Evolutionary conservation across 2,113 vertebrate species (phyloP).

Genomic region (Limanda limanda): DNA sequence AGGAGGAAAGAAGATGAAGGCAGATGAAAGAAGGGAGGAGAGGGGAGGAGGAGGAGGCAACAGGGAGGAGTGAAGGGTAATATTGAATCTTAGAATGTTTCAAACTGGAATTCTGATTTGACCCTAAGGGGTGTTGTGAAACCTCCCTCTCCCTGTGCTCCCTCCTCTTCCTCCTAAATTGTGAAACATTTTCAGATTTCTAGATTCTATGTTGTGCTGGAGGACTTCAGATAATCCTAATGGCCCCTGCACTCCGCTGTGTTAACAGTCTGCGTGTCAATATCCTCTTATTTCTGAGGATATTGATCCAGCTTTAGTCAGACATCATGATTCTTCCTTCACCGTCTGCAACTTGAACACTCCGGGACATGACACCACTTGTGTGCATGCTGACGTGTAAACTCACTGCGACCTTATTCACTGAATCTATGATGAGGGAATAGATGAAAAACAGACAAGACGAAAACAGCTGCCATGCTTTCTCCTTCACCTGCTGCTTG

Average conservation of each 20-base stretch:
- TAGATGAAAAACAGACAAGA: not conserved
- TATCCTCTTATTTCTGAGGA: conserved; percentile 14
- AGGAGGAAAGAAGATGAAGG: conserved; percentile 35
- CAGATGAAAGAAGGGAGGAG: conserved; percentile 36
- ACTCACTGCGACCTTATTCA: conserved; percentile 13
- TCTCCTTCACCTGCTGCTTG: not conserved
- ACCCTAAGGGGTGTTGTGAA: conserved; percentile 53
- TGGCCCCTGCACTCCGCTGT: conserved; percentile 11
- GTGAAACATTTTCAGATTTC: conserved; percentile 46
- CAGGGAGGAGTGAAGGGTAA: conserved; percentile 32
- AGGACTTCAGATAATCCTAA: conserved; percentile 42
- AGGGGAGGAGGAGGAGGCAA: conserved; percentile 27
- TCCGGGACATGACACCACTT: conserved; percentile 2
- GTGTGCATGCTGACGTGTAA: conserved; percentile 4
- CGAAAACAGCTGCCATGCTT: not conserved
- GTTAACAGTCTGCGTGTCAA: conserved; percentile 8
- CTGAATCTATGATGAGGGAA: not conserved
- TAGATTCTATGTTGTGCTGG: conserved; percentile 54
- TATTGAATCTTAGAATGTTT: conserved; percentile 74
- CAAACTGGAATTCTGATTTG: conserved; percentile 51
- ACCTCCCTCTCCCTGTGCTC: conserved; percentile 23
- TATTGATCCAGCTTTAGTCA: conserved; percentile 18
- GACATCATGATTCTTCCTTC: not conserved
- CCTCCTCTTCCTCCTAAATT: conserved; percentile 28
- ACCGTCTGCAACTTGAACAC: conserved; percentile 17